A percentile compares a stretch with the other conserved stretches of the same genome.
These are phyloP conservation scores for Drosophila nr. medialis DNA, from an alignment of 2,888 invertebrate species.

Conservation along the genomic window DNA sequence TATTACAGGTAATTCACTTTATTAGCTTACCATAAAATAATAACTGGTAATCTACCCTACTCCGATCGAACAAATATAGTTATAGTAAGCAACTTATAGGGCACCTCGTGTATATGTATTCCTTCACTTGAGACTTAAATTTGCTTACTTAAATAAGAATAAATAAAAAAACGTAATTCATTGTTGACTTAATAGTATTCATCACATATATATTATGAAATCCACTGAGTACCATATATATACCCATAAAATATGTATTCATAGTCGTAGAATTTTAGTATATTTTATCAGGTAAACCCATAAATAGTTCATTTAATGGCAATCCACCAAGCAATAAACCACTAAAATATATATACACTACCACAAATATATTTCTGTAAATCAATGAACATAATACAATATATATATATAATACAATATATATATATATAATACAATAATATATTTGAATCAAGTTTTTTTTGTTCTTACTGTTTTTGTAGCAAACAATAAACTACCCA, in stretches of 20 bases:
- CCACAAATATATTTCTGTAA: not conserved
- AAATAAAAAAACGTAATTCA: too few relatives aligned
- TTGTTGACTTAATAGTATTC: not conserved
- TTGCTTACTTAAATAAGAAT: not conserved
- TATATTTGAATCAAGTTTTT: not conserved
- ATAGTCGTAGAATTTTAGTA: not conserved
- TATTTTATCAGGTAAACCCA: too few relatives aligned
- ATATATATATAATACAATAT: too few relatives aligned
- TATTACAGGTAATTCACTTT: not conserved
- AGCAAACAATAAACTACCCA: not conserved
- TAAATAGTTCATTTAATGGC: too few relatives aligned
- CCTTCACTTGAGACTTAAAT: too few relatives aligned
- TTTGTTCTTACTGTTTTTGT: too few relatives aligned
- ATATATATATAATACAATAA: not conserved
- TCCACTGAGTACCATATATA: too few relatives aligned
- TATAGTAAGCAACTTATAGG: too few relatives aligned
- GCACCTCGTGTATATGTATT: too few relatives aligned
- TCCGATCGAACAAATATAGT: not conserved
- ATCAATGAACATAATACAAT: too few relatives aligned
- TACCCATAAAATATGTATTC: not conserved
- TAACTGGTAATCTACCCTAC: not conserved
- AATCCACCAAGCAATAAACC: too few relatives aligned
- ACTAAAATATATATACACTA: not conserved
- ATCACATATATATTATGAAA: too few relatives aligned
- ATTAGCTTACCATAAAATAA: not conserved